These are phyloP conservation scores for Meiosimyza decipiens DNA, from an alignment of 2,888 invertebrate genomes.

Conservation along the genomic window DNA sequence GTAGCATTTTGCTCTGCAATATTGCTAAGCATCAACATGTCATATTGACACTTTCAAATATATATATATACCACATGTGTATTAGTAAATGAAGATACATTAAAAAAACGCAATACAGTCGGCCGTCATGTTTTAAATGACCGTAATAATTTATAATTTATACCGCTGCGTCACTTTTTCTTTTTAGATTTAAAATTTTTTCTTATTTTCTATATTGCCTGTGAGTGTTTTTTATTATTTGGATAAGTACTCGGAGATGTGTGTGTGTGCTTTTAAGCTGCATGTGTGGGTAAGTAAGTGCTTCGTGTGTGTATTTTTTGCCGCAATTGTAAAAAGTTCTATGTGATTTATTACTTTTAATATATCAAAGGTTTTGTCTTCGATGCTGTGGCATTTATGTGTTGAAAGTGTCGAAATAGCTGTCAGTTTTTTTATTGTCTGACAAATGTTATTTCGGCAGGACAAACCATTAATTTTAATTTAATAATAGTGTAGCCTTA, in stretches of 20 bases:
- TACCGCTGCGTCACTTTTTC: background rate
- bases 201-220: no score
- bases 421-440: background rate
- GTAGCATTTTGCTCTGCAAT: no score
- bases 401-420: background rate
- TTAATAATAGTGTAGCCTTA: background rate
- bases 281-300: background rate
- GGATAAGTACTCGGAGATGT: background rate
- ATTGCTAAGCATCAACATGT: no score
- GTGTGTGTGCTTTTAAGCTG: background rate
- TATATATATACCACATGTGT: no score
- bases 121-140: background rate
- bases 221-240: no score
- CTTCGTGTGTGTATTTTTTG: background rate
- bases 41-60: no score
- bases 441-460: no score
- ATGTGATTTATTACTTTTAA: no score
- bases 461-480: conserved; percentile 9
- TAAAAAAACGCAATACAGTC: no score
- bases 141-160: conserved; percentile 11
- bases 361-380: background rate
- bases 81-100: no score
- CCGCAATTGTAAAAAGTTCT: no score
- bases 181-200: no score
- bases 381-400: background rate